These are phyloP conservation scores for Pterostichus madidus DNA, from an alignment of 2,888 invertebrate species.

Conservation along the genomic window DNA sequence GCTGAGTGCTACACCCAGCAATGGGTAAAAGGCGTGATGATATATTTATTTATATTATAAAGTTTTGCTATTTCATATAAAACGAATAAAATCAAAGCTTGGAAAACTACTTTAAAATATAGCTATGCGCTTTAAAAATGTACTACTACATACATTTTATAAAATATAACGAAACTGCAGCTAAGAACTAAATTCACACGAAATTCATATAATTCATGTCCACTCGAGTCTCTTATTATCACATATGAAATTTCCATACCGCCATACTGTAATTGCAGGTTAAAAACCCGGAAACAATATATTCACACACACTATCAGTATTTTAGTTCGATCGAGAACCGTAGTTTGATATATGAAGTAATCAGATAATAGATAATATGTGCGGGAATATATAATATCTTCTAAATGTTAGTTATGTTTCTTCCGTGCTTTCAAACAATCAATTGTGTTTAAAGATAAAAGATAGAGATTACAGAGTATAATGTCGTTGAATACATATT, in stretches of 20 bases:
- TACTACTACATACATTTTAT: too few species aligned
- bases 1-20: too few species aligned
- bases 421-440: not conserved
- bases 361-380: not conserved
- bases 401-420: not conserved
- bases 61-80: too few species aligned
- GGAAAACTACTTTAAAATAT: too few species aligned
- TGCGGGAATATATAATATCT: too few species aligned
- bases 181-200: not conserved
- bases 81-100: too few species aligned
- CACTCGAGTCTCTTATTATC: not conserved
- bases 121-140: too few species aligned
- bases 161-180: too few species aligned
- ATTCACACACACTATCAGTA: not conserved
- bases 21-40: too few species aligned
- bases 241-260: not conserved
- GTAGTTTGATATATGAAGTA: too few species aligned
- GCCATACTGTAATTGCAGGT: not conserved
- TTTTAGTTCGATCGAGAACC: constrained; percentile 1
- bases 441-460: not conserved
- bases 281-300: not conserved
- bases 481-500: not conserved
- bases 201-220: not conserved
- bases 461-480: not conserved
- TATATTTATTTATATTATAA: too few species aligned